Conservation (phyloP, 1,140 invertebrate genomes). For the Leptonema lineaticorne region DNA sequence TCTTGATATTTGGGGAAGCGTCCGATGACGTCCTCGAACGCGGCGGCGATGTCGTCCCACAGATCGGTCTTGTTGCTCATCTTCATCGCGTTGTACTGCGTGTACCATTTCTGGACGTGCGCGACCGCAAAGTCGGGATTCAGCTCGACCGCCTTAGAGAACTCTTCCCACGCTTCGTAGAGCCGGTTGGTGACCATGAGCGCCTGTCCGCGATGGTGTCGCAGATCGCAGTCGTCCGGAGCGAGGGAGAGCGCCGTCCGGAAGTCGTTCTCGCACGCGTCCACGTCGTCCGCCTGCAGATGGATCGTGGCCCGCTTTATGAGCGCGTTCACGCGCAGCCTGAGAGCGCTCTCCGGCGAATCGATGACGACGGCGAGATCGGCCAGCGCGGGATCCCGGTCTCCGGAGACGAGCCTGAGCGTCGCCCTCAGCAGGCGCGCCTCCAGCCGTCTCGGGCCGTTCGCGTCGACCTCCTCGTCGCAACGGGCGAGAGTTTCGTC, state of each 20-base stretch:
- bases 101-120: slow-evolving; percentile 84
- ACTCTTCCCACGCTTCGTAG: slow-evolving; percentile 77
- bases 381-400: slow-evolving; percentile 66
- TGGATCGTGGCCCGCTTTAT: slow-evolving; percentile 84
- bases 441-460: slow-evolving; percentile 60
- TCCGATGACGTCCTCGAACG: slow-evolving; percentile 73
- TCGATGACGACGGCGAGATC: slow-evolving; percentile 71
- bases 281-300: slow-evolving; percentile 75
- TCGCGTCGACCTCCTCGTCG: slow-evolving; percentile 72
- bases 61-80: slow-evolving; percentile 56
- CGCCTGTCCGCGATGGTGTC: slow-evolving; percentile 72
- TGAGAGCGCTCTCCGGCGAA: slow-evolving; percentile 56
- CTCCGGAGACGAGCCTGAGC: slow-evolving; percentile 76
- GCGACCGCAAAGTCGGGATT: slow-evolving; percentile 83
- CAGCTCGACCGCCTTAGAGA: slow-evolving; percentile 77
- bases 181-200: slow-evolving; percentile 79
- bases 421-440: slow-evolving; percentile 78
- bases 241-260: slow-evolving; percentile 71
- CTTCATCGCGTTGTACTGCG: slow-evolving; percentile 75
- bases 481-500: slow-evolving; percentile 78
- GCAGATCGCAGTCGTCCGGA: slow-evolving; percentile 81
- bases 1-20: slow-evolving; percentile 84
- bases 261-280: slow-evolving; percentile 77
- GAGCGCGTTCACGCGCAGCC: slow-evolving; percentile 81
- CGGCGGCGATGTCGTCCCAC: slow-evolving; percentile 59